phyloP scores from a whole-genome alignment of 2,888 invertebrate genomes.

The Oxytorus armatus region DNA sequence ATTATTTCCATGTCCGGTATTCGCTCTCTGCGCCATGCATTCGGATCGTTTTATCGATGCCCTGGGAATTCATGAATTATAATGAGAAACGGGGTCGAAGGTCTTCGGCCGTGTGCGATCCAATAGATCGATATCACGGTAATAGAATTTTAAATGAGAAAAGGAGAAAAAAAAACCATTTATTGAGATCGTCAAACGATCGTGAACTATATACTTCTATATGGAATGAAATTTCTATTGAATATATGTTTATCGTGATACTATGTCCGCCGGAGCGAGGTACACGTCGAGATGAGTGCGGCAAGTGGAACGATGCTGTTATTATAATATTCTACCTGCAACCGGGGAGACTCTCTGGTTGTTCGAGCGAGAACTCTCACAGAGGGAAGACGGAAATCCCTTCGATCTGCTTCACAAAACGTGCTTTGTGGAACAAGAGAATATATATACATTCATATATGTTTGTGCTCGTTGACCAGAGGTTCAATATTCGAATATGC shows the following conservation, averaged over 20 bases:
- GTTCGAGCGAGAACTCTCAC: conserved; percentile 46
- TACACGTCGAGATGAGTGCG: conserved; percentile 71
- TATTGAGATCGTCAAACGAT: conserved; percentile 16
- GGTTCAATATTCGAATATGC: no score
- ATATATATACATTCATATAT: no score
- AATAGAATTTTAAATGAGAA: conserved; percentile 30
- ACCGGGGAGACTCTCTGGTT: conserved; percentile 10
- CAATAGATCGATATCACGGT: conserved; percentile 11
- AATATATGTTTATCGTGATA: conserved; percentile 64
- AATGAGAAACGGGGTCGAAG: conserved; percentile 23
- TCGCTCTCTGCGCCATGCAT: no score
- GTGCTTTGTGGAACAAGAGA: no score
- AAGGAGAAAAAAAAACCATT: conserved; percentile 17
- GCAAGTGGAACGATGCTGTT: conserved; percentile 75
- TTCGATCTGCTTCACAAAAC: no score
- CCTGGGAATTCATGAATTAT: conserved; percentile 39
- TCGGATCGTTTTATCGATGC: background rate
- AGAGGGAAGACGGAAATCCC: conserved; percentile 54
- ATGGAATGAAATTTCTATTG: conserved; percentile 15
- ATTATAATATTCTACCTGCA: conserved; percentile 65
- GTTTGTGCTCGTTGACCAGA: no score
- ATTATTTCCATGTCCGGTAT: no score
- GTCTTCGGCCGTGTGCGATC: no score
- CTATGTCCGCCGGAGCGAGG: conserved; percentile 76
- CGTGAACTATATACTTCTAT: conserved; percentile 34